Percentiles rank a stretch among this genome's conserved stretches.
phyloP scores from a whole-genome alignment of 2,797 vertebrate genomes.

The Coendou prehensilis region DNA sequence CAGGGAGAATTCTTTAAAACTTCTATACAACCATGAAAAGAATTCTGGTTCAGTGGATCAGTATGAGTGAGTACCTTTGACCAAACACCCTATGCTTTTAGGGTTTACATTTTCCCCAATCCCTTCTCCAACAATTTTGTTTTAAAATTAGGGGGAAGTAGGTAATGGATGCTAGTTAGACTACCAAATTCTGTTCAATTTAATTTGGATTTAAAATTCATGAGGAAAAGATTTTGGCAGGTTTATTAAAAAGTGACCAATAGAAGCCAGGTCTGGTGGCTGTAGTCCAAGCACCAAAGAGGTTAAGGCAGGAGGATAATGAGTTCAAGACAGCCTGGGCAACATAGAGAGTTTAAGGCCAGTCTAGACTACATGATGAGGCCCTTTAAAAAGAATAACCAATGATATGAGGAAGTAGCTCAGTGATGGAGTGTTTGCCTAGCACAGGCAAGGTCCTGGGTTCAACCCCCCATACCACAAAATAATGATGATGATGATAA shows the following conservation, averaged over 20 bases:
- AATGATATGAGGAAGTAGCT: neutral
- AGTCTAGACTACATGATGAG: neutral
- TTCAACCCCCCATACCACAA: neutral
- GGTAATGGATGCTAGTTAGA: neutral
- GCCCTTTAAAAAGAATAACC: neutral
- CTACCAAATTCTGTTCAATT: constrained; percentile 3
- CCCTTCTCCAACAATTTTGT: neutral
- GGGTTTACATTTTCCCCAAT: neutral
- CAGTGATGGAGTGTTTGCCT: neutral
- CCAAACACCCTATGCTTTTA: neutral
- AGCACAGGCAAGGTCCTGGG: neutral
- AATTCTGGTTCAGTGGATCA: constrained; percentile 9
- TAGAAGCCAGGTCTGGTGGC: neutral
- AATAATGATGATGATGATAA: neutral
- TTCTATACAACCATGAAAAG: neutral
- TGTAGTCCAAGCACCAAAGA: neutral
- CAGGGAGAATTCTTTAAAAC: neutral
- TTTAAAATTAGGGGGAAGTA: neutral
- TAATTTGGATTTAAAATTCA: constrained; percentile 52
- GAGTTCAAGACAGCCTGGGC: neutral
- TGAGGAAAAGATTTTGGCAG: neutral
- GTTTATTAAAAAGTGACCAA: constrained; percentile 7
- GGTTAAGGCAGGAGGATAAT: neutral
- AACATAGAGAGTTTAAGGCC: neutral
- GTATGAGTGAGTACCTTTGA: neutral